Evolutionary conservation across 23 tunicate genomes (phyloP).

Genomic region (Botrylloides violaceus): DNA sequence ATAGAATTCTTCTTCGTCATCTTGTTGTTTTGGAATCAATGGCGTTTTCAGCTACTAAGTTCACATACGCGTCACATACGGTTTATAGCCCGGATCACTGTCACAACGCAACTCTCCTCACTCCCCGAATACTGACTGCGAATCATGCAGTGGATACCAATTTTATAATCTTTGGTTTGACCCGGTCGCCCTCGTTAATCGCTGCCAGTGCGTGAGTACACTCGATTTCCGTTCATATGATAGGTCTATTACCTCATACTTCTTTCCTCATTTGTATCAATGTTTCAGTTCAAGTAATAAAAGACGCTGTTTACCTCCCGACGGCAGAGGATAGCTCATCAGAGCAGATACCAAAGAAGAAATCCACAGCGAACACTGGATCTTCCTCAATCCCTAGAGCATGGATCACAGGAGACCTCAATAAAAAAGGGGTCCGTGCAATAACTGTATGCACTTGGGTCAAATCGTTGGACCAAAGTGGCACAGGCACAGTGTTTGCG

Average conservation of each 20-base stretch:
- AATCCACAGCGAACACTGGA: neutral
- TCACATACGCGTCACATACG: no score
- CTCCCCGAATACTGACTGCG: no score
- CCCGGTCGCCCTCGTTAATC: no score
- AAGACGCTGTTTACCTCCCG: conserved; percentile 10
- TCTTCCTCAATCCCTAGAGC: neutral
- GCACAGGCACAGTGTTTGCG: conserved; percentile 14
- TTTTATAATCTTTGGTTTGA: no score
- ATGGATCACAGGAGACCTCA: conserved; percentile 15
- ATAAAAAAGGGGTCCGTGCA: neutral
- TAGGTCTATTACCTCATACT: neutral
- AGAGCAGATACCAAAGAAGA: neutral
- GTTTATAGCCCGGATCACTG: no score
- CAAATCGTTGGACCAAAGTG: conserved; percentile 13
- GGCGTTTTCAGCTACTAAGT: no score
- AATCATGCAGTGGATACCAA: no score
- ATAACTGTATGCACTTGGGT: conserved; percentile 21
- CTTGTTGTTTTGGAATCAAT: no score
- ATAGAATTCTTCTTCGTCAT: no score
- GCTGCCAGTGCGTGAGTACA: no score
- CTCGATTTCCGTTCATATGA: no score
- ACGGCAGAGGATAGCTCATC: neutral
- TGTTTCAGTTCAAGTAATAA: conserved; percentile 1
- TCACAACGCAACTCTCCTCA: no score
- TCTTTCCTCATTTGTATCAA: neutral